These are phyloP conservation scores for Scaptomyza parva DNA, from an alignment of 2,888 invertebrate species.

Conservation along the genomic window DNA sequence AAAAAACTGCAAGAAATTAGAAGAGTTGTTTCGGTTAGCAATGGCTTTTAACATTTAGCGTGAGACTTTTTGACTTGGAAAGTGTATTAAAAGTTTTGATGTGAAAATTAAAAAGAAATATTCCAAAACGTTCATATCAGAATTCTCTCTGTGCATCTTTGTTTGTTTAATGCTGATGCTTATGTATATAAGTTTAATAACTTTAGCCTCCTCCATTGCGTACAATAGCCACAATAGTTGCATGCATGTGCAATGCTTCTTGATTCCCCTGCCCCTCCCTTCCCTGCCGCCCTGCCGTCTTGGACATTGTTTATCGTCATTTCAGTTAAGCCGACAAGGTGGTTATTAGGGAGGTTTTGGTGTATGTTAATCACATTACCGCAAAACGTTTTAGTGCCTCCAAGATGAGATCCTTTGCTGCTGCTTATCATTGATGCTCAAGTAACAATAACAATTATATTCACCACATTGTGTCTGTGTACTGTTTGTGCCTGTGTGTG, in stretches of 20 bases:
- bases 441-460: slow-evolving; percentile 77
- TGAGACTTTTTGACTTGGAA: too few relatives aligned
- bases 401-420: slow-evolving; percentile 32
- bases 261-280: neutral
- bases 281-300: rapidly evolving
- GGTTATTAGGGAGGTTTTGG: slow-evolving; percentile 69
- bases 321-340: slow-evolving; percentile 56
- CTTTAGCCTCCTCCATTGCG: slow-evolving; percentile 55
- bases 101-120: too few relatives aligned
- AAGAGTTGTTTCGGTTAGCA: too few relatives aligned
- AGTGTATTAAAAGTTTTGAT: too few relatives aligned
- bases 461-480: slow-evolving; percentile 39
- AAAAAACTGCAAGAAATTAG: neutral
- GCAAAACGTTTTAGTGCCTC: slow-evolving; percentile 76
- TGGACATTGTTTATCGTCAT: slow-evolving; percentile 10
- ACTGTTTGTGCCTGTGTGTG: neutral
- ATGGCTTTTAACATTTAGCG: too few relatives aligned
- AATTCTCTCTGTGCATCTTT: neutral
- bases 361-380: slow-evolving; percentile 78
- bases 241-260: slow-evolving; percentile 12
- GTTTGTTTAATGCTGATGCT: slow-evolving; percentile 3
- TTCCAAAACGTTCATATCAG: too few relatives aligned
- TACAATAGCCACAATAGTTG: slow-evolving; percentile 27
- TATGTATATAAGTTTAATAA: slow-evolving; percentile 70
- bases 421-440: slow-evolving; percentile 41